phyloP scores from a whole-genome alignment of 2,797 vertebrate genomes.

The Hoplostethus atlanticus region DNA sequence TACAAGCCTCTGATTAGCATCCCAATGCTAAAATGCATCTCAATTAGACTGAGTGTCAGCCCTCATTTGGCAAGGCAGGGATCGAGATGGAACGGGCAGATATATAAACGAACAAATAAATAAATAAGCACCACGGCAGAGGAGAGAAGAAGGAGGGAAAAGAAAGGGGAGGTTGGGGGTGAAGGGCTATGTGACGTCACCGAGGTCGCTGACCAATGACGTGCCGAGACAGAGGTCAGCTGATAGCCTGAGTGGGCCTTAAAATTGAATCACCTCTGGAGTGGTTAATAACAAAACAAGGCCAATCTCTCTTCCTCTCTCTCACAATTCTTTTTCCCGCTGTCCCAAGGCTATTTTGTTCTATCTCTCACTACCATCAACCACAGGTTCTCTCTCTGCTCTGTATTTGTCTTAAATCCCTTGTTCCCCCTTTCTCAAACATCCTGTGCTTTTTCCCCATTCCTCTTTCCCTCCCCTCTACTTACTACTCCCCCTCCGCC shows the following conservation, averaged over 20 bases:
- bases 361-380: conserved; percentile 5
- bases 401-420: conserved; percentile 20
- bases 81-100: conserved; percentile 64
- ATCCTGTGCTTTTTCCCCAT: conserved; percentile 14
- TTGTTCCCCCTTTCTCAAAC: conserved; percentile 21
- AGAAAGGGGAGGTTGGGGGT: conserved; percentile 1
- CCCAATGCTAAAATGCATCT: conserved; percentile 78
- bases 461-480: conserved; percentile 23
- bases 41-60: conserved; percentile 82
- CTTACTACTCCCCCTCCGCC: not conserved
- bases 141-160: not conserved
- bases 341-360: conserved; percentile 30
- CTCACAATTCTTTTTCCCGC: not conserved
- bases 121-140: conserved; percentile 30
- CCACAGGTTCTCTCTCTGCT: conserved; percentile 19
- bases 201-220: conserved; percentile 8
- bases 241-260: conserved; percentile 27
- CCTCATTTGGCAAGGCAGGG: conserved; percentile 61
- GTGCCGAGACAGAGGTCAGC: conserved; percentile 12
- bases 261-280: conserved; percentile 44
- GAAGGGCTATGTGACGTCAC: not conserved
- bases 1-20: conserved; percentile 76
- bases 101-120: conserved; percentile 70
- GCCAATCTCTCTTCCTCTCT: not conserved
- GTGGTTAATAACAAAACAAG: conserved; percentile 39